phyloP scores from a whole-genome alignment of 2,113 vertebrate genomes.

The Cygnus buccinator region DNA sequence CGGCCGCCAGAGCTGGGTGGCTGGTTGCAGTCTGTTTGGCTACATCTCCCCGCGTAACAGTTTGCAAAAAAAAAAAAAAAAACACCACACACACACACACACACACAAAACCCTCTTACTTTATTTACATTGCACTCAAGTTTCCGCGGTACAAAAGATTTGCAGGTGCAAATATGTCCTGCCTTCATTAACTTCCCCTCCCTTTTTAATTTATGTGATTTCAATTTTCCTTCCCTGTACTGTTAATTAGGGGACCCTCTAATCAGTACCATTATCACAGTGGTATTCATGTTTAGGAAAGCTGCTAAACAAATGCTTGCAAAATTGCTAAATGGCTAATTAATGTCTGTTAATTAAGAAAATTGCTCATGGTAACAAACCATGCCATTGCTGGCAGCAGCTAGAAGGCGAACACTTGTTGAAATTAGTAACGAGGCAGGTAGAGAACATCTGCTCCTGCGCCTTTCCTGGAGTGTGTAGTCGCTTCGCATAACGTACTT shows the following conservation, averaged over 20 bases:
- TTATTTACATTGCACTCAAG: slow-evolving; percentile 83
- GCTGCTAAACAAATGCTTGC: slow-evolving; percentile 92
- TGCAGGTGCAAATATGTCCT: slow-evolving; percentile 88
- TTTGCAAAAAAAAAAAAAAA: neutral
- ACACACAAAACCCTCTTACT: slow-evolving; percentile 65
- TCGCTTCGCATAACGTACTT: slow-evolving; percentile 65
- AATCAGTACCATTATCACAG: slow-evolving; percentile 92
- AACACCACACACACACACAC: neutral
- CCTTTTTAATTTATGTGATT: slow-evolving; percentile 88
- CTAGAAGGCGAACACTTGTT: slow-evolving; percentile 88
- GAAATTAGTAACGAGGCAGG: slow-evolving; percentile 85
- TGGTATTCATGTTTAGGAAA: slow-evolving; percentile 93
- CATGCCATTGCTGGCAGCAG: slow-evolving; percentile 86
- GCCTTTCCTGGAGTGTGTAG: slow-evolving; percentile 73
- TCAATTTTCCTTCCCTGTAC: slow-evolving; percentile 88
- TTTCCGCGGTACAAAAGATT: slow-evolving; percentile 83
- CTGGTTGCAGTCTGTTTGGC: slow-evolving; percentile 47
- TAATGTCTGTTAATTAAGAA: slow-evolving; percentile 95
- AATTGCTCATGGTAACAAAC: slow-evolving; percentile 95
- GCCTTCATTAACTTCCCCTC: slow-evolving; percentile 86
- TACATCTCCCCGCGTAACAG: neutral
- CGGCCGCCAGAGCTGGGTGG: neutral
- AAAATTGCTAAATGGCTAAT: slow-evolving; percentile 96
- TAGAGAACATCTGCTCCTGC: slow-evolving; percentile 82
- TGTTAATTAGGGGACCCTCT: slow-evolving; percentile 91